Evolutionary conservation across 2,113 vertebrate species (phyloP), one percentile per base, ranked within the genome.

Genomic region (Sebastes schlegelii): DNA sequence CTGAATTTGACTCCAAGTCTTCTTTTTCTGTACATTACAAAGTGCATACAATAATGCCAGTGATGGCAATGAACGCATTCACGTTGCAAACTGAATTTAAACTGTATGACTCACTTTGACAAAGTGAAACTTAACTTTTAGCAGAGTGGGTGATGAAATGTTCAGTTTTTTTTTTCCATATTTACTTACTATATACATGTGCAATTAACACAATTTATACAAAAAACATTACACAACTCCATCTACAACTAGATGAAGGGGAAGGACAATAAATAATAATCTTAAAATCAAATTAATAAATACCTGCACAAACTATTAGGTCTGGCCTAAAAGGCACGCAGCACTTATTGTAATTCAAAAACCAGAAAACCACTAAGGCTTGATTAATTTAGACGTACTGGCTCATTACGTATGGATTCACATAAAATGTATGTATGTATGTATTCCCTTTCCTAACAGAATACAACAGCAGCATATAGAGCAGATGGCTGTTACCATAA

Each of bases 401-500:
- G 40, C 61, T 88, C 48, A 60, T 57, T 1, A 11, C 34, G 4
- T 51, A 52, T 57, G 21, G 64, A 82, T 54, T 74, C 23, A 74
- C 21, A 48, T 40, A 52, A 34, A 61, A 76, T 55, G 6, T 40
- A 34, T 34, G 34, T 40, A 34, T 34, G 34, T 34, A 34, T 34
- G 34, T 34, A 34, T 66, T 79, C 14, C 19, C 60, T 57, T 70
- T 8, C 26, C n/a, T 40, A 49, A 80, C 65, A 75, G 19, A 84
- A 69, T 19, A 46, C 46, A 72, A 23, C 46, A 42, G 19, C 40
- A 77, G 70, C 57, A 74, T 70, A 52, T 8, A 23, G 21, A 80
- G 69, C 79, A 85, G 72, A 81, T 67, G 78, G 66, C 49, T 54
- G 26, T 57, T 65, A 63, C 3, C 48, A 19, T 78, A 14, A 83